Evolutionary conservation across 1,140 invertebrate genomes (phyloP).

Genomic region (Magallana gigas): DNA sequence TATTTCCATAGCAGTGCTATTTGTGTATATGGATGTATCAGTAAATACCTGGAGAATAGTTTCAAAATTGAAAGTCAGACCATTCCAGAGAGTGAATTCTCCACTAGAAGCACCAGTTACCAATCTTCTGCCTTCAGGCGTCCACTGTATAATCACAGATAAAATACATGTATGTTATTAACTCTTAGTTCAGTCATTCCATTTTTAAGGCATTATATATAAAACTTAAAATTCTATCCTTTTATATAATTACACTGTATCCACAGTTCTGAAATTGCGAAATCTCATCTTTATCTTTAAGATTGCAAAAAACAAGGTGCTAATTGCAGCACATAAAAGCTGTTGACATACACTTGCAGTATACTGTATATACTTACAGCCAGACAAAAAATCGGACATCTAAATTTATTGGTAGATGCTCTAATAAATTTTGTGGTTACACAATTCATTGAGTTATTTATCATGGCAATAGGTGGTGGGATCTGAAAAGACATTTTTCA

Average conservation of each 20-base stretch:
- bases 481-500: constrained; percentile 78
- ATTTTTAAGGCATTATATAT: too few relatives aligned
- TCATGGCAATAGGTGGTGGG: constrained; percentile 91
- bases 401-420: constrained; percentile 99
- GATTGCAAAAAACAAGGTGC: too few relatives aligned
- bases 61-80: constrained; percentile 99
- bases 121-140: constrained; percentile 97
- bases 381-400: constrained; percentile 99
- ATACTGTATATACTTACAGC: constrained; percentile 82
- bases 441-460: constrained; percentile 97
- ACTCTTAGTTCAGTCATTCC: too few relatives aligned
- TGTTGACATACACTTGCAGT: background rate
- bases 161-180: background rate
- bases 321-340: too few relatives aligned
- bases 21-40: background rate
- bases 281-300: too few relatives aligned
- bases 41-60: constrained; percentile 95
- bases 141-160: constrained; percentile 86
- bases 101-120: constrained; percentile 99
- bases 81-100: constrained; percentile 99
- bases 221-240: too few relatives aligned
- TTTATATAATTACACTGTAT: too few relatives aligned
- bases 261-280: too few relatives aligned
- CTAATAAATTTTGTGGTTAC: constrained; percentile 97
- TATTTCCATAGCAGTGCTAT: too few relatives aligned